Evolutionary conservation across 1,140 invertebrate species (phyloP).

Genomic region (Zaprionus capensis): DNA sequence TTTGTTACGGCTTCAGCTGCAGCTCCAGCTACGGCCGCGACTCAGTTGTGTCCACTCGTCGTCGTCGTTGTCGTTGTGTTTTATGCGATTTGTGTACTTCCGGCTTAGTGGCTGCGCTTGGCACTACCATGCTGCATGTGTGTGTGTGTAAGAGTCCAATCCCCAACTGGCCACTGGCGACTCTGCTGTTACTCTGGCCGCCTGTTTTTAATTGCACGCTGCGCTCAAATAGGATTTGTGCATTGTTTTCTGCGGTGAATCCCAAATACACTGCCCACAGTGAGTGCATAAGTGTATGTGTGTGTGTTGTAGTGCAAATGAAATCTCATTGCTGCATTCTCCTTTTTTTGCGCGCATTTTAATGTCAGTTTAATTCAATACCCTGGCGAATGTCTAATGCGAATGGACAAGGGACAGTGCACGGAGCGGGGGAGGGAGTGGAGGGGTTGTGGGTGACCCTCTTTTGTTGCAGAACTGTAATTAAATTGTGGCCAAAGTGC

Average conservation of each 20-base stretch:
- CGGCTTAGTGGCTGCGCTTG: constrained; percentile 59
- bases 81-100: constrained; percentile 81
- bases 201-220: constrained; percentile 77
- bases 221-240: constrained; percentile 81
- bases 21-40: constrained; percentile 6
- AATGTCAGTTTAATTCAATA: constrained; percentile 82
- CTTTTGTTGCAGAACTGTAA: constrained; percentile 71
- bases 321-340: constrained; percentile 44
- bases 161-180: constrained; percentile 30
- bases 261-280: constrained; percentile 47
- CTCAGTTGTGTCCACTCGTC: constrained; percentile 19
- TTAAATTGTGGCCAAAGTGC: constrained; percentile 76
- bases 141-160: not conserved
- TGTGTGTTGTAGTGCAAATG: constrained; percentile 16
- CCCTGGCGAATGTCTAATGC: constrained; percentile 68
- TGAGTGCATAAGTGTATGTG: not conserved
- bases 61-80: constrained; percentile 40
- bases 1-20: constrained; percentile 45
- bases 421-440: not conserved
- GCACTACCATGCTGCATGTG: constrained; percentile 9
- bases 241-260: constrained; percentile 78
- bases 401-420: not conserved
- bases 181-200: constrained; percentile 36
- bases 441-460: constrained; percentile 5
- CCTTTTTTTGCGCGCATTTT: constrained; percentile 63